Base-by-base conservation (phyloP, 64 coral and sea anemone species). In the Montipora capricornis region DNA sequence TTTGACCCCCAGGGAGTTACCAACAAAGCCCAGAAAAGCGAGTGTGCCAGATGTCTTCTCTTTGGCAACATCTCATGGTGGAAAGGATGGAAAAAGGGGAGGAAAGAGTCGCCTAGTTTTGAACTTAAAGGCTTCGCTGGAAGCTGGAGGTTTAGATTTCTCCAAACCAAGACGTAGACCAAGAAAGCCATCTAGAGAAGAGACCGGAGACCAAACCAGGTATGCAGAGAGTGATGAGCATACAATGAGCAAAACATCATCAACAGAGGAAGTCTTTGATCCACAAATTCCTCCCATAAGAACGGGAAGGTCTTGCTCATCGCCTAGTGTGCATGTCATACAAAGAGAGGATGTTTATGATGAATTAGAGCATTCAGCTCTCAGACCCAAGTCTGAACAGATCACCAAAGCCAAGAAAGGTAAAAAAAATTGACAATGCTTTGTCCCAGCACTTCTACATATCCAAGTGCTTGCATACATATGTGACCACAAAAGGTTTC, bases 81-180 rank as follows among this genome's bases (percentile, higher is more conserved):
- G 53, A 10, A 89, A 77, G 47, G 73, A 89, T 57, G 49, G 29
- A 5, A 78, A 45, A 22, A 78, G 61, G 73, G 68, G 22, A 75
- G 75, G 75, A 59, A 89, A 89, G 51, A 87, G 70, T 53, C 77
- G 77, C 19, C 73, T 89, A 53, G 83, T 98, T n/a, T 95, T 84
- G 52, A 95, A 98, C 87, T 90, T 95, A 14, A 94, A 86, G 47
- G 93, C 93, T 20, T 92, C 96, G 5, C 87, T 98, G 1, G 78
- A 94, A 51, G 96, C 96, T 20, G 96, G 91, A 80, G 96, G 96
- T 44, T 73, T 98, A 44, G 89, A 92, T 76, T 84, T 98, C 59
- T 84, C 44, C 19, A 98, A 95, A 64, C 60, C 77, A 47, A 80
- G 60, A 6, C 81, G 88, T 73, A 90, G 20, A 19, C 61, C 51